Percentiles rank a stretch among this genome's conserved stretches.
Conservation (phyloP, 2,888 invertebrate species). For the Idaea dimidiata region DNA sequence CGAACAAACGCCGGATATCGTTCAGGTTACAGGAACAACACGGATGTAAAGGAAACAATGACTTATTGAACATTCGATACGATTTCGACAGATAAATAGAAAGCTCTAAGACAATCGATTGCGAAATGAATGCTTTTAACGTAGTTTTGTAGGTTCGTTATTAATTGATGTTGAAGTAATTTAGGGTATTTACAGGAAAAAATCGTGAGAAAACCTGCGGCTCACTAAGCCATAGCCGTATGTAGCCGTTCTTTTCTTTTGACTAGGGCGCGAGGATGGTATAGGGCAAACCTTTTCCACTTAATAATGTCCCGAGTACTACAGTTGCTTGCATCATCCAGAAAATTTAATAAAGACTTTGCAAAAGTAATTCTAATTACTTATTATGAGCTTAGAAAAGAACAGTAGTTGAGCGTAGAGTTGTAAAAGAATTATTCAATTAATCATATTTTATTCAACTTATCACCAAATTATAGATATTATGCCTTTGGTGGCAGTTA, state of each 20-base stretch:
- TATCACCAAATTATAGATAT: too few species aligned
- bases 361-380: too few species aligned
- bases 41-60: slow-evolving; percentile 50
- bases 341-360: too few species aligned
- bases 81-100: slow-evolving; percentile 54
- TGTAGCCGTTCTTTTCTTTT: background rate
- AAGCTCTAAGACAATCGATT: slow-evolving; percentile 1
- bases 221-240: background rate
- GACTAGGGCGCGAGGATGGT: background rate
- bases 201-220: slow-evolving; percentile 2
- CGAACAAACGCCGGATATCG: slow-evolving; percentile 48
- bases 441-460: too few species aligned
- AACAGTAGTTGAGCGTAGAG: background rate
- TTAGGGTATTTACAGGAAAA: slow-evolving; percentile 11
- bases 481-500: too few species aligned
- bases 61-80: slow-evolving; percentile 69
- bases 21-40: slow-evolving; percentile 38
- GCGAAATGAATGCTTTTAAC: background rate
- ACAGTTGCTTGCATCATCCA: too few species aligned
- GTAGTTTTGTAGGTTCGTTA: background rate
- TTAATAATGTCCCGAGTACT: too few species aligned
- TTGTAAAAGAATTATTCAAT: too few species aligned
- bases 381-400: background rate
- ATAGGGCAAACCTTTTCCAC: too few species aligned
- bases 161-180: background rate